Evolutionary conservation across 2,113 vertebrate genomes (phyloP).

Genomic region (Paradoxurus hermaphroditus): DNA sequence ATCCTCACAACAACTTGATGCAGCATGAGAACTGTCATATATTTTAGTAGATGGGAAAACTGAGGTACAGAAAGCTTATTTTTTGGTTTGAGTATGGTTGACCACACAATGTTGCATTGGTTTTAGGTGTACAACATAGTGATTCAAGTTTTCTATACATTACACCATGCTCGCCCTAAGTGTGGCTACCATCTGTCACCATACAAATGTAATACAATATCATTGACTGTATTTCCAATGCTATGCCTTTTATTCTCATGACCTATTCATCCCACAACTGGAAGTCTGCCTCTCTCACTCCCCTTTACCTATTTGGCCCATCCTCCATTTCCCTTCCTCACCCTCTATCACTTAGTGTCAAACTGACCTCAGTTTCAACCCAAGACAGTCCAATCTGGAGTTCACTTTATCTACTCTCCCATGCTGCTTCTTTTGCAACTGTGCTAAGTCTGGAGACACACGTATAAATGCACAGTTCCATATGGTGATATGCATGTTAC

Average conservation of each 20-base stretch:
- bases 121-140: not conserved
- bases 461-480: not conserved
- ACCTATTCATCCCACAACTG: not conserved
- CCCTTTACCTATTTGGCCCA: not conserved
- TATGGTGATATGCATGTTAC: not conserved
- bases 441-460: not conserved
- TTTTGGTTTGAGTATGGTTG: too few species aligned
- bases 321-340: not conserved
- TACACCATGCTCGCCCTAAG: not conserved
- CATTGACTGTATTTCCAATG: not conserved
- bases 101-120: not conserved
- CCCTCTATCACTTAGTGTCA: too few species aligned
- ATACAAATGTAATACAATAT: not conserved
- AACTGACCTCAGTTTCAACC: not conserved
- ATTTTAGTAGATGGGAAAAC: not conserved
- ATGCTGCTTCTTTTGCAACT: not conserved
- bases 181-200: not conserved
- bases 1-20: not conserved
- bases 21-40: not conserved
- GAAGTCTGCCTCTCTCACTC: not conserved
- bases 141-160: not conserved
- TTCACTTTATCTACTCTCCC: not conserved
- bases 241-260: not conserved
- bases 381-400: not conserved
- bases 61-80: not conserved